phyloP scores from a whole-genome alignment of 2,113 vertebrate species.

The Symphodus melops region DNA sequence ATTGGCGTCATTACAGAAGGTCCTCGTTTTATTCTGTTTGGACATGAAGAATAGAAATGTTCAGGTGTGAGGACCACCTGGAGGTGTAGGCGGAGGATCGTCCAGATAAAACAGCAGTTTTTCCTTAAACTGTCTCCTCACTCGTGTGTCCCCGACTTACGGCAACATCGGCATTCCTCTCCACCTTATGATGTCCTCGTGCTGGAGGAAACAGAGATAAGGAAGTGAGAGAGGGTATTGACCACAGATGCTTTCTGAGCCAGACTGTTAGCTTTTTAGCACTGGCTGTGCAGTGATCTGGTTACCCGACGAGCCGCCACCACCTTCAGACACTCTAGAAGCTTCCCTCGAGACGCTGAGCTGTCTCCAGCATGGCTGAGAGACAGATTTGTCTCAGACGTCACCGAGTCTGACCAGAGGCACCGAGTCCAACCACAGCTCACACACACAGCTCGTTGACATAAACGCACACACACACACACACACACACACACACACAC shows the following conservation, averaged over 20 bases:
- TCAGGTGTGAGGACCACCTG: background rate
- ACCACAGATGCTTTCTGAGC: slow-evolving; percentile 85
- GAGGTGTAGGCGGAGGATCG: background rate
- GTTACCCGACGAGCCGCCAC: slow-evolving; percentile 85
- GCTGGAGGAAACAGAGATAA: slow-evolving; percentile 83
- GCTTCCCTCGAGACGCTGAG: slow-evolving; percentile 84
- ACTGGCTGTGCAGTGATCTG: slow-evolving; percentile 81
- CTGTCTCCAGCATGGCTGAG: slow-evolving; percentile 83
- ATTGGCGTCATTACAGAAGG: too few relatives aligned
- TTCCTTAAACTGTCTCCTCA: background rate
- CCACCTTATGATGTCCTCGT: slow-evolving; percentile 34
- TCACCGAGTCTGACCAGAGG: slow-evolving; percentile 82
- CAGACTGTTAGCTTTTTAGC: slow-evolving; percentile 85
- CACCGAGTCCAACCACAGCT: background rate
- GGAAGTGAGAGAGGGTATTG: slow-evolving; percentile 78
- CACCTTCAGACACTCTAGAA: slow-evolving; percentile 84
- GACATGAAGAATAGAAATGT: background rate
- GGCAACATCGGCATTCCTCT: too few relatives aligned
- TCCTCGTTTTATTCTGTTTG: background rate
- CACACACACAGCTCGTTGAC: background rate
- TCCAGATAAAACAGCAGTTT: background rate
- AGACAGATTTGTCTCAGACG: slow-evolving; percentile 81
- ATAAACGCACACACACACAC: too few relatives aligned
- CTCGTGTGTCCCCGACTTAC: slow-evolving; percentile 1
- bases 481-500: background rate